Base-by-base conservation (phyloP, 2,797 vertebrate genomes). In the Esox masquinongy region DNA sequence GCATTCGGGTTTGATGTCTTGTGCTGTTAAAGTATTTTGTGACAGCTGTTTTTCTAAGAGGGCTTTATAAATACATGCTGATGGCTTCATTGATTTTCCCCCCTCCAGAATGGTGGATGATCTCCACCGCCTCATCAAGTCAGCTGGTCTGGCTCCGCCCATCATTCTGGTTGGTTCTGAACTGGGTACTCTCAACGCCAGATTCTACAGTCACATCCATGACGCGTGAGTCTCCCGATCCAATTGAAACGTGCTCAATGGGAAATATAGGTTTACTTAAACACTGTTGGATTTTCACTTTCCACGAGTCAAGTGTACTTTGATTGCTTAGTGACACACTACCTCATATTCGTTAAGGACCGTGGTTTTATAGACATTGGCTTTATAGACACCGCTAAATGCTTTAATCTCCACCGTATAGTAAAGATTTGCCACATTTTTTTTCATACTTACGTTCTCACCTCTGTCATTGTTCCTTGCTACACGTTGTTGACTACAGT, bases 201-300 rank as follows among this genome's bases (percentile, higher is more conserved):
- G 94, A 72, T 95, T 95, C 85, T 95, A 94, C 85, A 92, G 91
- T 79, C 94, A 95, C 88, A 94, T 95, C 76, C 91, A 95, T 14
- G 92, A 95, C 31, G 78, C 75, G 95, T 95, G 87, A 92, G 94
- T 91, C 50, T 16, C 22, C 29, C 29, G 29, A 31, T 31, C 3
- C 1, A 31, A 31, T 31, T 1, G 29, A 1, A 31, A 31, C 29
- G 6, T 39, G 36, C 9, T 43, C 29, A 31, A 31, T 31, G 29
- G 3, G 3, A 22, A 26, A 36, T 63, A 43, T 63, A 73, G n/a
- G 51, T 17, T 53, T 19, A 53, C 36, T 39, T 39, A 39, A 6
- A 39, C 36, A 39, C 12, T 47, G 36, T 47, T 3, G 1, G 9
- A 47, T 47, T 47, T 47, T 47, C 6, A 59, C n/a, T 61, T 61